Conservation (phyloP, 1,140 invertebrate genomes). For the Thalassaphorura encarpata region DNA sequence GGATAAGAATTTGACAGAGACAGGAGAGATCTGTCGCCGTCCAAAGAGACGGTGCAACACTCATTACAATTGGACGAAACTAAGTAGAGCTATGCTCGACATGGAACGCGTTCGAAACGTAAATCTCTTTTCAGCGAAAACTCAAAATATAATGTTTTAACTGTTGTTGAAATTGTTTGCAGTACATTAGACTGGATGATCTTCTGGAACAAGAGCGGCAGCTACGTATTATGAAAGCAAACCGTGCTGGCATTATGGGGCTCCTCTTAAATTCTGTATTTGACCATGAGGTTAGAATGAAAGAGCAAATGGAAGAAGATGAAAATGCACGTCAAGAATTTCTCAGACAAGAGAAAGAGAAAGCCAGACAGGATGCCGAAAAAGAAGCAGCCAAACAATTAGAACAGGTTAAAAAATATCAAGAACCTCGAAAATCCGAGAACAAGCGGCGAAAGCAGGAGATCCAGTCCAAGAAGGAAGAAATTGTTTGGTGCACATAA, state of each 20-base stretch:
- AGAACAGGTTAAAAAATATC: too few species aligned
- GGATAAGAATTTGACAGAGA: constrained; percentile 55
- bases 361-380: not conserved
- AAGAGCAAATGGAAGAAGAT: constrained; percentile 38
- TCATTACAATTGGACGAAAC: constrained; percentile 93
- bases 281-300: constrained; percentile 77
- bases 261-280: constrained; percentile 91
- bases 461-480: too few species aligned
- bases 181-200: constrained; percentile 91
- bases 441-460: too few species aligned
- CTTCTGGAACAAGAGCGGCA: constrained; percentile 87
- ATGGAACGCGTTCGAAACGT: constrained; percentile 55
- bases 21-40: constrained; percentile 67
- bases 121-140: constrained; percentile 17
- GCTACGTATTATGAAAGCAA: constrained; percentile 75
- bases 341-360: not conserved
- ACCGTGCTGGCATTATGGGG: constrained; percentile 76
- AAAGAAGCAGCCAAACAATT: too few species aligned
- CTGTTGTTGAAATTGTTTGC: constrained; percentile 38
- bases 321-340: not conserved
- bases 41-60: constrained; percentile 84
- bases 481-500: too few species aligned
- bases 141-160: constrained; percentile 8
- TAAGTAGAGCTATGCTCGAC: constrained; percentile 73
- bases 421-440: too few species aligned